phyloP scores from a whole-genome alignment of 92 coral and sea anemone genomes.

The Bergia sp. region DNA sequence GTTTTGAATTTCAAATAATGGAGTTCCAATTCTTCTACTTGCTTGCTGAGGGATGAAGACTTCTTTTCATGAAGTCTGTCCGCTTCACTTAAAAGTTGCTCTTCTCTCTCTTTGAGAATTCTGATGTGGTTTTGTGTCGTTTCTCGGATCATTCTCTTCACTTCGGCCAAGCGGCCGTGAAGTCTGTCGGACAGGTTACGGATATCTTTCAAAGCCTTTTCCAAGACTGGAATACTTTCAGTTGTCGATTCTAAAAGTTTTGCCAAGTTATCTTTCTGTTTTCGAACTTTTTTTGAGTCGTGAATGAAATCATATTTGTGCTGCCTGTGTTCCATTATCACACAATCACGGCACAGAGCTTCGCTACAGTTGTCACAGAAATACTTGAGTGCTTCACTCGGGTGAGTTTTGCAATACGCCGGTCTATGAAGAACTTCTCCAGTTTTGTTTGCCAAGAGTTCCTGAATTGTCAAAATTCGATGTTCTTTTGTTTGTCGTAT shows the following conservation, averaged over 20 bases:
- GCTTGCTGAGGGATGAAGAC: constrained; percentile 62
- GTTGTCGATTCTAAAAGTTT: constrained; percentile 63
- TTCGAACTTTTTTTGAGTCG: constrained; percentile 80
- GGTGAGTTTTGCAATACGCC: constrained; percentile 81
- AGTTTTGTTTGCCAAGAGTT: constrained; percentile 77
- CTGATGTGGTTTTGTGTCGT: constrained; percentile 69
- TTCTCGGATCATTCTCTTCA: constrained; percentile 76
- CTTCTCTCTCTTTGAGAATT: constrained; percentile 75
- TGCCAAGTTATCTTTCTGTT: constrained; percentile 66
- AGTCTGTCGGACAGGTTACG: constrained; percentile 69
- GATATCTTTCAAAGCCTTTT: constrained; percentile 74
- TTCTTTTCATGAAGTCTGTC: constrained; percentile 77
- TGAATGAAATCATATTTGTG: constrained; percentile 90
- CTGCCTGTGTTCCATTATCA: constrained; percentile 83
- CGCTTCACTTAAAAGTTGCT: constrained; percentile 73
- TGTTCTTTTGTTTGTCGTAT: constrained; percentile 94
- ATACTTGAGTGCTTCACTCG: constrained; percentile 80
- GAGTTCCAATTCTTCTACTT: constrained; percentile 66
- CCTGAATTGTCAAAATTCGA: constrained; percentile 78
- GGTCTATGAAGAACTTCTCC: constrained; percentile 87
- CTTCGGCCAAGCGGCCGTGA: constrained; percentile 76
- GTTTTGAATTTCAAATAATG: constrained; percentile 65
- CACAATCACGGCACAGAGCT: constrained; percentile 91
- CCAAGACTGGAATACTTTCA: constrained; percentile 62
- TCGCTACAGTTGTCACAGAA: constrained; percentile 91